Evolutionary conservation across 2,797 vertebrate species (phyloP), one percentile per base, ranked within the genome.

Genomic region (Setipinna tenuifilis): DNA sequence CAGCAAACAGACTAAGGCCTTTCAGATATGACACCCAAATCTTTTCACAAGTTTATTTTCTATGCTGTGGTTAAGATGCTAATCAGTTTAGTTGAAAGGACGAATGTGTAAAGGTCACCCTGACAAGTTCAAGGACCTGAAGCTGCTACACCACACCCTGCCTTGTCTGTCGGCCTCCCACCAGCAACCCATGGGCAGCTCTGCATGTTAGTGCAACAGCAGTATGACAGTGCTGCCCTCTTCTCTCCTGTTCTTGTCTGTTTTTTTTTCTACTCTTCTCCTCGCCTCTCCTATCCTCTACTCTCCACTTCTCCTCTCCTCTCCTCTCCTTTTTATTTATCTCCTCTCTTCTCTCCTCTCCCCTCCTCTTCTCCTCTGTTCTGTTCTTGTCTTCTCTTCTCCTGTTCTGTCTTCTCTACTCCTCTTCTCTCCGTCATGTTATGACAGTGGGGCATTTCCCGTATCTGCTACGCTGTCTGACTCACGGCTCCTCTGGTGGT

Each of bases 391-490:
- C 50, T 54, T 54, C 14, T 1, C 2, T 54, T 14, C 7, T 54
- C 50, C 7, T 54, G 2, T 54, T 1, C 7, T 54, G 9, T 54
- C 50, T 14, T 54, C 50, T 54, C 14, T 14, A 3, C 50, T 9
- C 50, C 50, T 54, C 50, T 54, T 7, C 50, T 54, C 50, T 54
- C 50, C 50, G 14, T 54, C 2, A 16, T 44, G 71, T 78, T 35
- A 75, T 75, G 68, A 41, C 68, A 75, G 68, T n/a, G 28, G 16
- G 71, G 71, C 71, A 35, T 71, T 71, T 71, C 65, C 25, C 28
- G 14, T 28, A 25, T 41, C 10, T 10, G 31, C n/a, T 48, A n/a
- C 65, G 35, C n/a, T 83, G 93, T 94, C 94, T 50, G 16, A 31
- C 44, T 48, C 58, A 82, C 59, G 7, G 61, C 16, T 59, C n/a